A percentile compares a stretch with the other conserved stretches of the same genome.
Conservation (phyloP, 1,140 invertebrate species). For the Gerris buenoi region DNA sequence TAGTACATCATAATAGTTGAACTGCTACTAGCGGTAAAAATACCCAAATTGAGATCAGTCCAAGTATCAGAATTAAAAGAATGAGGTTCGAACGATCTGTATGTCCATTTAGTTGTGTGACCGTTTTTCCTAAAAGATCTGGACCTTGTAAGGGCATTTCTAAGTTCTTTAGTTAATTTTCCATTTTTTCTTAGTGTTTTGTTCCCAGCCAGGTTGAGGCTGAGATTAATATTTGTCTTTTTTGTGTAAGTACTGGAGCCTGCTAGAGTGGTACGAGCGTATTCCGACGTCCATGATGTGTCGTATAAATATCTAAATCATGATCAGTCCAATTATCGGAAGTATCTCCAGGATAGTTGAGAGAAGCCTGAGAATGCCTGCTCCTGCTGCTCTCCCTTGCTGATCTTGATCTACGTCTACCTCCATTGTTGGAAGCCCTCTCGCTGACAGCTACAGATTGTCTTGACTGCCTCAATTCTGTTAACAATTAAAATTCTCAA, state of each 20-base stretch:
- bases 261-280: background rate
- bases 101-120: background rate
- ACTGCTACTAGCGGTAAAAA: background rate
- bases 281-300: constrained; percentile 23
- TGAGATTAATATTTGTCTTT: background rate
- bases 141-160: background rate
- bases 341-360: constrained; percentile 64
- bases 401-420: constrained; percentile 40
- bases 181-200: background rate
- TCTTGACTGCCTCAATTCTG: constrained; percentile 63
- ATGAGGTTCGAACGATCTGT: background rate
- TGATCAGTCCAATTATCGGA: constrained; percentile 88
- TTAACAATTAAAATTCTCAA: constrained; percentile 23
- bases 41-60: background rate
- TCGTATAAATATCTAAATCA: constrained; percentile 89
- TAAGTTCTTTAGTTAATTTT: background rate
- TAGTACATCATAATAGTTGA: background rate
- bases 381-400: constrained; percentile 14
- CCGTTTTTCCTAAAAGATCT: background rate
- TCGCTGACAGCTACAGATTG: constrained; percentile 66
- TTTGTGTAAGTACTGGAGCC: no score
- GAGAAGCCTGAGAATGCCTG: constrained; percentile 51
- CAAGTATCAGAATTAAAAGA: background rate
- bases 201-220: background rate
- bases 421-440: constrained; percentile 51